Conservation (phyloP, 2,113 vertebrate genomes). For the Scomber colias region DNA sequence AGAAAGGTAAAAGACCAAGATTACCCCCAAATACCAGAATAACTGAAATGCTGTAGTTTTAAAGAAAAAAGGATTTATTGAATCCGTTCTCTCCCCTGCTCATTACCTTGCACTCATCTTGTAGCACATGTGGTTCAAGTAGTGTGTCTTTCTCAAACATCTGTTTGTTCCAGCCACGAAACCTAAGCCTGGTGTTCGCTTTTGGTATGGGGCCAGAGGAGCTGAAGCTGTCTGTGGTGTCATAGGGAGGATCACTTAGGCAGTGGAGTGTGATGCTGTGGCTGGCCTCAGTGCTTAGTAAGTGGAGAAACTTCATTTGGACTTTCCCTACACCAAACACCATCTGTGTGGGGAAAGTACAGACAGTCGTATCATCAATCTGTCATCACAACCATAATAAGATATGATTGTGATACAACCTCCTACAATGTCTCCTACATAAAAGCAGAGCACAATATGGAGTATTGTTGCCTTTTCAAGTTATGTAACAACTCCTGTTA, state of each 20-base stretch:
- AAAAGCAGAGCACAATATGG: neutral
- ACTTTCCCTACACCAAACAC: slow-evolving; percentile 92
- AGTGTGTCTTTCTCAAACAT: slow-evolving; percentile 89
- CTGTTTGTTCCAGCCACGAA: slow-evolving; percentile 95
- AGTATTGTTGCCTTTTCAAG: too few species aligned
- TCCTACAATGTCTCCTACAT: neutral
- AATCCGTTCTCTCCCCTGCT: neutral
- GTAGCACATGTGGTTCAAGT: slow-evolving; percentile 90
- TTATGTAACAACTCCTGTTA: too few species aligned
- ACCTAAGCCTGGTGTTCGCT: slow-evolving; percentile 81
- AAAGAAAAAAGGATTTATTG: neutral
- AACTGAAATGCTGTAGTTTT: neutral
- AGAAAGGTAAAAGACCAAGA: too few species aligned
- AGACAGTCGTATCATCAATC: neutral
- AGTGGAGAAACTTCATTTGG: slow-evolving; percentile 99
- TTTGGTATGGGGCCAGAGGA: slow-evolving; percentile 53
- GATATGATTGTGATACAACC: neutral
- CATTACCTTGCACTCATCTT: slow-evolving; percentile 94
- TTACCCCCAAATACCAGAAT: neutral
- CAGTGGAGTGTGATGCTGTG: slow-evolving; percentile 94
- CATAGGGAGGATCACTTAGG: slow-evolving; percentile 79
- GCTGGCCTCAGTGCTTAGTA: slow-evolving; percentile 93
- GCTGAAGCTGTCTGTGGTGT: slow-evolving; percentile 65
- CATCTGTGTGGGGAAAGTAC: slow-evolving; percentile 83
- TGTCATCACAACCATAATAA: neutral